Base-by-base conservation (phyloP, 1,140 invertebrate species). In the Wiebesia pumilae region DNA sequence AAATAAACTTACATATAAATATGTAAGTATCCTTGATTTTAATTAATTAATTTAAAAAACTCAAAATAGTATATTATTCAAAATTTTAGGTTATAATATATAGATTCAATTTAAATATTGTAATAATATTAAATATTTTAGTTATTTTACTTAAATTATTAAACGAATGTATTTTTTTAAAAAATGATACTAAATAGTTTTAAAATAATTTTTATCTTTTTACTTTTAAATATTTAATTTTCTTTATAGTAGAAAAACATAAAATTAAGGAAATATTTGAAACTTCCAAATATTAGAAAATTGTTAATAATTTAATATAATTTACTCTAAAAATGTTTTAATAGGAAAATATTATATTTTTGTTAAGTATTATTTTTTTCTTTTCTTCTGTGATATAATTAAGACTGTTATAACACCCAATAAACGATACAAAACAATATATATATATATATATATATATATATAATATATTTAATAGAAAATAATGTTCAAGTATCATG, bases 311-410 rank as follows among this genome's bases (percentile, higher is more conserved):
- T n/a, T n/a, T n/a, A n/a, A n/a, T n/a, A n/a, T n/a, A 54, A 2
- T 54, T 75, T 43, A n/a, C 10, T n/a, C 33, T 75, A 51, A 7
- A 24, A 51, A 33, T 54, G n/a, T 9, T 19, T 40, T 30, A 40
- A 38, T 51, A 30, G 24, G 1, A 38, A 30, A 24, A 80, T n/a
- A 47, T 35, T 33, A 19, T 38, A 80, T 58, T 65, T 27, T 62
- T 14, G 0, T 62, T n/a, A 80, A 62, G 62, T 82, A 51, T 71
- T 82, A 54, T 54, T 2, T 10, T 9, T 14, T 54, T 54, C 51
- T 67, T 69, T 82, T 83, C 38, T 38, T 83, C 81, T 83, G 81
- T 75, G 81, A 83, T 83, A 83, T 83, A 73, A 83, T 83, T 83
- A 83, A 75, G 51, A 62, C 35, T 77, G 71, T 73, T 65, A 43